Evolutionary conservation across 92 coral and sea anemone genomes (phyloP), one percentile per base, ranked within the genome.

Genomic region (Isaurus tuberculatus): DNA sequence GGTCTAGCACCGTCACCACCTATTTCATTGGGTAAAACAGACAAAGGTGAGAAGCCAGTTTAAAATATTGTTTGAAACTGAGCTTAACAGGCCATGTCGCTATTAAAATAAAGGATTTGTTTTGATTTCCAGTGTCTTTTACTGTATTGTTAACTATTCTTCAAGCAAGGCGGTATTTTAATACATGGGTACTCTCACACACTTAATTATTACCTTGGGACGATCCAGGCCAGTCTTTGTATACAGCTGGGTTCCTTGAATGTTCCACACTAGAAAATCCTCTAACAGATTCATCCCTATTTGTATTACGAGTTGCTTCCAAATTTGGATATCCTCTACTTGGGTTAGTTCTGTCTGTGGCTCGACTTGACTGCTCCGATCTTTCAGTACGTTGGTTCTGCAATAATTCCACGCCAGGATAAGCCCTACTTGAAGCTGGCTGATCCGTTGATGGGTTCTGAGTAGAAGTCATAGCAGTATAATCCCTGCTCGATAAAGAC

Each of bases 201-300:
- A 23, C 67, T 2, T 17, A 46, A n/a, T 51, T 5, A 32, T 57
- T 77, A 77, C 82, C 82, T 11, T 31, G n/a, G 20, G 82, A 48
- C 32, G 83, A 49, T 0, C 75, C 90, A 19, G 94, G 88, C 98
- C 98, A 93, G 55, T 72, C 81, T 88, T 91, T 93, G 90, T 28
- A 91, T 71, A 85, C 63, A 34, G 88, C 78, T 16, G 90, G 88
- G 80, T 37, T 84, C 90, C 78, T 51, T 71, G 43, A 66, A 70
- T 72, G 86, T 88, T 83, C 80, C 58, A 83, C 26, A 15, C 72
- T 66, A 27, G 68, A 36, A 37, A 81, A 72, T n/a, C 84, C 79
- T 49, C 84, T 69, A 33, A 67, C 72, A 14, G 77, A 26, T 3
- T 22, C 77, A 1, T 51, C 25, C 33, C 77, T 71, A 44, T 71